phyloP scores from a whole-genome alignment of 2,113 vertebrate genomes.

The Sterrhoptilus dennistouni region DNA sequence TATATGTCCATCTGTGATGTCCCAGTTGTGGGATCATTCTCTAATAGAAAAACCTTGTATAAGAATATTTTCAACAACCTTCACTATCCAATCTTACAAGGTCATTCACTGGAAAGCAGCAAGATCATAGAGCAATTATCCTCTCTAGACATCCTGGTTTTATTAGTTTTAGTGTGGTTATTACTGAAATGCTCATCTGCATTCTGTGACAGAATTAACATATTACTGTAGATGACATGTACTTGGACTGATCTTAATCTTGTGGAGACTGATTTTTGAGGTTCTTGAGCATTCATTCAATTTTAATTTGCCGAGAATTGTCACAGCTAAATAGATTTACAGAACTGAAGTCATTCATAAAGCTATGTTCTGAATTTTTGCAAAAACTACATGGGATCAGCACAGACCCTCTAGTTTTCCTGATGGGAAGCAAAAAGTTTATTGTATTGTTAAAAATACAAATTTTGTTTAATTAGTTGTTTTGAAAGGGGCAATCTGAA shows the following conservation, averaged over 20 bases:
- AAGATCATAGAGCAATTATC: slow-evolving; percentile 6
- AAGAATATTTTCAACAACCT: neutral
- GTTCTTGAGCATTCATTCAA: neutral
- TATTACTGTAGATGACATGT: neutral
- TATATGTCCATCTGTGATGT: neutral
- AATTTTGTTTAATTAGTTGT: neutral
- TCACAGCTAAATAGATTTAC: neutral
- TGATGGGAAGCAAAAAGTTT: neutral
- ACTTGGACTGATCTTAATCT: neutral
- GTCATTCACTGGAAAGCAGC: neutral
- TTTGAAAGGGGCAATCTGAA: neutral
- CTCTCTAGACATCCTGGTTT: neutral
- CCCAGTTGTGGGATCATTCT: neutral
- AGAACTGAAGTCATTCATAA: neutral
- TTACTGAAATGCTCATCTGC: neutral
- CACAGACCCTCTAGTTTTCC: neutral
- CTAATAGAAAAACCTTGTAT: neutral
- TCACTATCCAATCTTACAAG: neutral
- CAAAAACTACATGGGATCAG: neutral
- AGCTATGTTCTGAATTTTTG: neutral
- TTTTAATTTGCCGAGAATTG: neutral
- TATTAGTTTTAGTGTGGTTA: neutral
- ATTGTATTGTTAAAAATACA: neutral
- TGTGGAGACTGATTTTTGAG: neutral
- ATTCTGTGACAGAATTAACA: slow-evolving; percentile 1